phyloP scores from a whole-genome alignment of 1,140 invertebrate species.

The Hypothenemus hampei region DNA sequence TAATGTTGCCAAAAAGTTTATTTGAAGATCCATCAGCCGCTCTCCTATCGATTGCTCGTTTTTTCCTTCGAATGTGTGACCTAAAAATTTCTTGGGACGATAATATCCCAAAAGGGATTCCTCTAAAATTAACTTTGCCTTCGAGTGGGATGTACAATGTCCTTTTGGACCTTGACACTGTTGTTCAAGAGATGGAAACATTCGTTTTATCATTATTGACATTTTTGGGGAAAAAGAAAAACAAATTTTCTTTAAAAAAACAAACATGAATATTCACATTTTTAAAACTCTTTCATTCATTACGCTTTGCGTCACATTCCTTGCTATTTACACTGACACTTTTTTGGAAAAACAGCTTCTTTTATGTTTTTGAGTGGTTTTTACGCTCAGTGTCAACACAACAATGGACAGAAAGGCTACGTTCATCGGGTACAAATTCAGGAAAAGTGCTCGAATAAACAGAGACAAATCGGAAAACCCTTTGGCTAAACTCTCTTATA shows the following conservation, averaged over 20 bases:
- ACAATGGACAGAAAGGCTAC: not conserved
- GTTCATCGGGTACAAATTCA: slow-evolving; percentile 3
- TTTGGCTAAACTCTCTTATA: slow-evolving; percentile 10
- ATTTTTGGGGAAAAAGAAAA: not conserved
- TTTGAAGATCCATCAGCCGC: not conserved
- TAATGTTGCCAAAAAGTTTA: not conserved
- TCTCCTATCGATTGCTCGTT: not conserved
- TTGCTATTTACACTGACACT: not conserved
- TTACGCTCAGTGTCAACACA: not conserved
- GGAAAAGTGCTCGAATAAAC: slow-evolving; percentile 3
- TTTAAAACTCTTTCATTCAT: not conserved
- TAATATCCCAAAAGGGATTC: not conserved
- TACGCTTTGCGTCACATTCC: not conserved
- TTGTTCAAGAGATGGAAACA: not conserved
- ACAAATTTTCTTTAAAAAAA: not conserved
- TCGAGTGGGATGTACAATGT: not conserved
- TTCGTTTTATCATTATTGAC: not conserved
- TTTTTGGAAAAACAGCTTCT: not conserved
- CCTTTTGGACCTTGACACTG: not conserved
- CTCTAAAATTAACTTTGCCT: not conserved
- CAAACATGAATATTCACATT: not conserved
- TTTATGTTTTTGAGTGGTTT: not conserved
- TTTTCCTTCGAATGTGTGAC: not conserved
- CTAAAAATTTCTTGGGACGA: not conserved
- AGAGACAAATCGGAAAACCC: slow-evolving; percentile 11